A percentile compares a stretch with the other conserved stretches of the same genome.
Evolutionary conservation across 1,140 invertebrate species (phyloP).

Genomic region (Ceratosolen solmsi): DNA sequence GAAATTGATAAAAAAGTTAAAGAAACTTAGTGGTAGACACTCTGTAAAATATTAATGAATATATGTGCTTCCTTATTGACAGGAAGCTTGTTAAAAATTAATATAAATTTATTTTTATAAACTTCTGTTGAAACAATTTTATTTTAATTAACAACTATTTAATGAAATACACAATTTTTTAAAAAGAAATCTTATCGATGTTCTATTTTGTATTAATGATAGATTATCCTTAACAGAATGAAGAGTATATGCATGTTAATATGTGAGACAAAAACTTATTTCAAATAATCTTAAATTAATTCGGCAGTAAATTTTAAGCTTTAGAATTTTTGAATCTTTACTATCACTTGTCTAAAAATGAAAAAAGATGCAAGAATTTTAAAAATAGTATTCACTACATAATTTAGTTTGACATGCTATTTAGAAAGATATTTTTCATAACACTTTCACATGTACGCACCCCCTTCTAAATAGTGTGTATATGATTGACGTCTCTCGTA

Average conservation of each 20-base stretch:
- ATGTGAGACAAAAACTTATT: not conserved
- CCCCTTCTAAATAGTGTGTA: conserved; percentile 35
- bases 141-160: too few species aligned
- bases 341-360: not conserved
- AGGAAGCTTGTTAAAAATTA: not conserved
- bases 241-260: conserved; percentile 12
- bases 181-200: not conserved
- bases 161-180: conserved; percentile 19
- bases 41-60: not conserved
- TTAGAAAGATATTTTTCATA: conserved; percentile 21
- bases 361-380: conserved; percentile 28
- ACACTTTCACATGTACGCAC: conserved; percentile 14
- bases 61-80: not conserved
- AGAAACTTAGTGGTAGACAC: not conserved
- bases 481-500: conserved; percentile 40
- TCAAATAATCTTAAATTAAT: not conserved
- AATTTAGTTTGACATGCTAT: conserved; percentile 14
- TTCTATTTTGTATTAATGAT: not conserved
- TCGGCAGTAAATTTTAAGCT: not conserved
- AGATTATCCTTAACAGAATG: not conserved
- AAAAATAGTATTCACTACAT: not conserved
- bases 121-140: conserved; percentile 17
- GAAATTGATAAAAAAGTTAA: not conserved
- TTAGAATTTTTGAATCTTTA: conserved; percentile 28
- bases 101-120: not conserved